Conservation (phyloP, 2,113 vertebrate species). For the Azemiops feae region DNA sequence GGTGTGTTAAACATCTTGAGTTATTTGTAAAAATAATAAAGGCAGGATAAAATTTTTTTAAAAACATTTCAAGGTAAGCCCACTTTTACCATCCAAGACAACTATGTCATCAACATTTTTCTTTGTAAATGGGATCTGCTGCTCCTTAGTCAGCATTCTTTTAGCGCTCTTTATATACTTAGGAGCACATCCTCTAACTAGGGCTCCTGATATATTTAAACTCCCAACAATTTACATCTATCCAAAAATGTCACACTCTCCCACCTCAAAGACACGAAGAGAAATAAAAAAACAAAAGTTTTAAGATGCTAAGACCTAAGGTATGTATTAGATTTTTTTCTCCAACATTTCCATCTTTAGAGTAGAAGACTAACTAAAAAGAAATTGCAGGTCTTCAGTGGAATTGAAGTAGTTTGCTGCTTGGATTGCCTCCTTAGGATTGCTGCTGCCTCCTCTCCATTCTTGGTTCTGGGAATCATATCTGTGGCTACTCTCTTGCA, state of each 20-base stretch:
- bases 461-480: not conserved
- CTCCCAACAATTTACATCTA: not conserved
- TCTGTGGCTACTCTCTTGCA: not conserved
- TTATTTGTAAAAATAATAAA: not conserved
- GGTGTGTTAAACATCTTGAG: not conserved
- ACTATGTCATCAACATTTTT: not conserved
- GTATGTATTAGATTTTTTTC: not conserved
- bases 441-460: not conserved
- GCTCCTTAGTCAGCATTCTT: not conserved
- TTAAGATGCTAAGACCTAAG: not conserved
- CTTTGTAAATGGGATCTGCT: not conserved
- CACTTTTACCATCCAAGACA: not conserved
- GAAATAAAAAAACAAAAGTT: not conserved
- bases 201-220: not conserved
- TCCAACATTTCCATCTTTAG: not conserved
- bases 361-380: not conserved
- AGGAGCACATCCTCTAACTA: not conserved
- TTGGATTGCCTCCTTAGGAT: not conserved
- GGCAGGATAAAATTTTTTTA: not conserved
- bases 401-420: not conserved
- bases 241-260: not conserved
- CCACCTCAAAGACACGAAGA: not conserved
- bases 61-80: not conserved
- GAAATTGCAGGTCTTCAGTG: not conserved
- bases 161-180: not conserved